phyloP scores from a whole-genome alignment of 2,797 vertebrate genomes.

The Smutsia gigantea region DNA sequence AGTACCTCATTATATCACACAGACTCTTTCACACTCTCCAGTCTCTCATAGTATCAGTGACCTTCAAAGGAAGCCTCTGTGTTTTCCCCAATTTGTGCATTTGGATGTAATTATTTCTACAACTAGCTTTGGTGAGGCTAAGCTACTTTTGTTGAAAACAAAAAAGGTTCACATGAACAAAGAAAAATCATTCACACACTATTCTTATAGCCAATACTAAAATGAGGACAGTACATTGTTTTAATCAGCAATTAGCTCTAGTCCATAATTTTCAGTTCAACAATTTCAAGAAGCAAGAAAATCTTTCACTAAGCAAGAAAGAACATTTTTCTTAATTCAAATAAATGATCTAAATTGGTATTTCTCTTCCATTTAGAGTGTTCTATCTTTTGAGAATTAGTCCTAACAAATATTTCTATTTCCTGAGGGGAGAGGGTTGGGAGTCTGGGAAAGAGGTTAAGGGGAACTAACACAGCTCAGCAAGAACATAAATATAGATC shows the following conservation, averaged over 20 bases:
- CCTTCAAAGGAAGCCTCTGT: neutral
- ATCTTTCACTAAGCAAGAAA: neutral
- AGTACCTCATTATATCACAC: neutral
- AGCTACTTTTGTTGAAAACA: conserved; percentile 5
- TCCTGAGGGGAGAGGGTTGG: neutral
- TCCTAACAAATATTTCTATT: conserved; percentile 35
- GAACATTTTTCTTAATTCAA: neutral
- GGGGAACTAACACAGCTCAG: neutral
- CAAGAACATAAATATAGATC: conserved; percentile 51
- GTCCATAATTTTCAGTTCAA: conserved; percentile 10
- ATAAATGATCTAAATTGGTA: neutral
- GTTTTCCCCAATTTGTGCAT: neutral
- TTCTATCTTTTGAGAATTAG: conserved; percentile 29
- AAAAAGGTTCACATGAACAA: neutral
- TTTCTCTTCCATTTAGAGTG: neutral
- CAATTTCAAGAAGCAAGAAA: conserved; percentile 36
- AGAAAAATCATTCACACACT: neutral
- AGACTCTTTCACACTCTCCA: neutral
- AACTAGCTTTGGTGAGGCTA: neutral
- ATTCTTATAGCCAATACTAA: neutral
- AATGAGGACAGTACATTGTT: neutral
- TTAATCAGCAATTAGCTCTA: conserved; percentile 46
- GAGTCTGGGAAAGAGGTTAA: neutral
- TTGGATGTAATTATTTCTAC: neutral
- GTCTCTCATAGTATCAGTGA: neutral